Base-by-base conservation (phyloP, 2,888 invertebrate species). In the Panorpa germanica region DNA sequence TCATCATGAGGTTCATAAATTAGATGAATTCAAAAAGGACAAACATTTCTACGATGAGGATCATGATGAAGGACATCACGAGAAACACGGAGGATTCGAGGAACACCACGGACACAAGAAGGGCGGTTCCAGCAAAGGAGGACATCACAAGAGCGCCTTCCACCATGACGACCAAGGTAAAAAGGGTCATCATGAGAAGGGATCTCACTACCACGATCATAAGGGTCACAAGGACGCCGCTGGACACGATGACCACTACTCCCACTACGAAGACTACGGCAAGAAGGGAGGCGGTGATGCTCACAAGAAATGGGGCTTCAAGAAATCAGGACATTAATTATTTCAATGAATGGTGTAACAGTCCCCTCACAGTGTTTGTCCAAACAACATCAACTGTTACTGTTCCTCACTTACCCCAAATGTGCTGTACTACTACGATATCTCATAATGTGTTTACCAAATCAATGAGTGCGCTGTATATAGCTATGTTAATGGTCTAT, bases 41-140 rank as follows among this genome's bases (percentile, higher is more conserved):
- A 82, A 83, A 46, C 72, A 80, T 45, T 82, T 78, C 67, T 81
- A 72, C 50, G 82, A 83, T 41, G 82, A 82, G 52, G 73, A 80
- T 43, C 80, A 82, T 41, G 78, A 78, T 43, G 70, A 71, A 24
- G 81, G 74, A 1, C 76, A 76, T 41, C 77, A 81, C 49, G 76
- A 77, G 46, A 78, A 81, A 45, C 77, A 82, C 45, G 82, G 80
- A 36, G 75, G 67, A 19, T 72, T 70, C 50, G 75, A 81, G 45
- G 76, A 82, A 47, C 74, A 72, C 45, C 74, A 78, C 41, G 76
- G 72, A 14, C 73, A 77, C 53, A 76, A 81, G 53, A 76, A 82
- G 54, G 83, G 82, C 34, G 76, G 77, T 5, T 71, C 73, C 48
- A 67, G 70, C 50, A 77, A 82, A 53, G 77, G 77, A 42, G 78